Conservation (phyloP, 1,140 invertebrate species). For the Aleiodes sp. region DNA sequence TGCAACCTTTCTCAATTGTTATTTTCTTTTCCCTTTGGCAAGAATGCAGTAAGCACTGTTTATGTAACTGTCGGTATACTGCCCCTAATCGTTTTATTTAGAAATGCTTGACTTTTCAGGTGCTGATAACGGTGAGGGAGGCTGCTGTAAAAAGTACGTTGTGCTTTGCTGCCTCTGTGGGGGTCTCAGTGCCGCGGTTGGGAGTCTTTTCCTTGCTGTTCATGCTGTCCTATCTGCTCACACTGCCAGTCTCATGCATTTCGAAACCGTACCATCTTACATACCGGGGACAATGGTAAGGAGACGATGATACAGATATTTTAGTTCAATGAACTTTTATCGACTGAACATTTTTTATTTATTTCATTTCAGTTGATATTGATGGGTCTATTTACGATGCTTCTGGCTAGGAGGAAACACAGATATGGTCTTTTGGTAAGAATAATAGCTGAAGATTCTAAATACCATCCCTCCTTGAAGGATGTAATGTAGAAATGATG, state of each 20-base stretch:
- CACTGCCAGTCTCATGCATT: slow-evolving; percentile 81
- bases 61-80: slow-evolving; percentile 1
- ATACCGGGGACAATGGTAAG: slow-evolving; percentile 82
- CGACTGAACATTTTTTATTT: slow-evolving; percentile 13
- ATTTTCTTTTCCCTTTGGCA: background rate
- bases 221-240: slow-evolving; percentile 81
- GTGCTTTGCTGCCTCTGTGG: slow-evolving; percentile 80
- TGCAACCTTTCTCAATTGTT: background rate
- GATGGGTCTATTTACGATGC: slow-evolving; percentile 86
- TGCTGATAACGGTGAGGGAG: slow-evolving; percentile 49
- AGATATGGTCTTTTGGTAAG: slow-evolving; percentile 87
- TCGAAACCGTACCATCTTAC: slow-evolving; percentile 86
- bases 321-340: slow-evolving; percentile 13
- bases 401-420: slow-evolving; percentile 82
- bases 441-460: slow-evolving; percentile 38
- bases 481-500: no score
- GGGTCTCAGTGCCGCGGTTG: slow-evolving; percentile 75
- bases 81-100: slow-evolving; percentile 13
- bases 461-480: no score
- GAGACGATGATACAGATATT: background rate
- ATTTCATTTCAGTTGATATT: slow-evolving; percentile 75
- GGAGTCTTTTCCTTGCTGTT: slow-evolving; percentile 78
- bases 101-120: slow-evolving; percentile 21
- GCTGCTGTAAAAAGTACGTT: slow-evolving; percentile 75
- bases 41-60: background rate